Evolutionary conservation across 2,888 invertebrate genomes (phyloP).

Genomic region (Scaptomyza parva): DNA sequence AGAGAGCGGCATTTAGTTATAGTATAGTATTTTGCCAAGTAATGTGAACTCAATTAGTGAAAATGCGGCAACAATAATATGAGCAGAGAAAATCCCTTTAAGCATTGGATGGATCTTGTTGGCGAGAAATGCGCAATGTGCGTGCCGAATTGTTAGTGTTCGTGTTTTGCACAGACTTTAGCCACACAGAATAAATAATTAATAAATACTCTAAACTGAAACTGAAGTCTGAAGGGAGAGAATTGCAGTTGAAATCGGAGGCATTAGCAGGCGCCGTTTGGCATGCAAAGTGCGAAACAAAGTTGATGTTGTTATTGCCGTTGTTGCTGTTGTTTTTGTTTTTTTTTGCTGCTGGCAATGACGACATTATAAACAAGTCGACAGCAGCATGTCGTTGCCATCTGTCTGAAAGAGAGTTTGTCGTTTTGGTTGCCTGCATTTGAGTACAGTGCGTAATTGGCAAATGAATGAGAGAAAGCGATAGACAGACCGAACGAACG

Average conservation of each 20-base stretch:
- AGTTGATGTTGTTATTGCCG: conserved; percentile 19
- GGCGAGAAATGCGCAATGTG: conserved; percentile 59
- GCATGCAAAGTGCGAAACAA: conserved; percentile 35
- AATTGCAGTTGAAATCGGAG: conserved; percentile 40
- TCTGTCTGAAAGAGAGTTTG: conserved; percentile 30
- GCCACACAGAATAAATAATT: conserved; percentile 42
- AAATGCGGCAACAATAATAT: conserved; percentile 37
- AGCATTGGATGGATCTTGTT: conserved; percentile 34
- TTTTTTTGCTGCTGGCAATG: conserved; percentile 23
- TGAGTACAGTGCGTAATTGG: conserved; percentile 68
- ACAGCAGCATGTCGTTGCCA: conserved; percentile 42
- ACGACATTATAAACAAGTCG: conserved; percentile 59
- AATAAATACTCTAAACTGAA: conserved; percentile 12
- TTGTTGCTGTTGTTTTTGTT: conserved; percentile 11
- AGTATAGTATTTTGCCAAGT: conserved; percentile 62
- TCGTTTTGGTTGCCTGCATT: conserved; percentile 19
- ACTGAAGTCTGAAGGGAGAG: background rate
- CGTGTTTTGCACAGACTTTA: background rate
- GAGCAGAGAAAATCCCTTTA: conserved; percentile 38
- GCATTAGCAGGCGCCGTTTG: conserved; percentile 43
- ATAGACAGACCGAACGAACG: conserved; percentile 11
- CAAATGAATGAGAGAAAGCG: conserved; percentile 64
- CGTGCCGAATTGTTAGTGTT: conserved; percentile 62
- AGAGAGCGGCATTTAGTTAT: conserved; percentile 30
- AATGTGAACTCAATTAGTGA: conserved; percentile 77